Evolutionary conservation across 2,113 vertebrate species (phyloP).

Genomic region (Antigone vipio): DNA sequence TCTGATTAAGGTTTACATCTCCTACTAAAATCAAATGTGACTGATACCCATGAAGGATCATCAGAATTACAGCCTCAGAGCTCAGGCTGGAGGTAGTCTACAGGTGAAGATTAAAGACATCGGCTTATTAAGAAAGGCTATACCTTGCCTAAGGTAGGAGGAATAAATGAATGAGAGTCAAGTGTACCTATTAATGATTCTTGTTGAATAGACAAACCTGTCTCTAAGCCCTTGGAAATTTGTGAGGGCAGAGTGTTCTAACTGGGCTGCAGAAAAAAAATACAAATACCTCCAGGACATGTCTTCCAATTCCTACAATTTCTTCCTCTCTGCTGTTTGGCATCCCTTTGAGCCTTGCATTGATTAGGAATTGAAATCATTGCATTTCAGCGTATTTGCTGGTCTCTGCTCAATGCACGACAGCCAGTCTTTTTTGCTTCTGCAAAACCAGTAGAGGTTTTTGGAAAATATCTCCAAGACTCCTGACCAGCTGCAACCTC

Average conservation of each 20-base stretch:
- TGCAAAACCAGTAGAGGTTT: not conserved
- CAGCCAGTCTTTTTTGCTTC: not conserved
- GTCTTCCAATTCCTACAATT: not conserved
- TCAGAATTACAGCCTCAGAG: not conserved
- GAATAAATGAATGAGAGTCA: not conserved
- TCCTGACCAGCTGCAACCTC: not conserved
- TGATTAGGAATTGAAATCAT: not conserved
- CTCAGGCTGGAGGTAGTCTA: not conserved
- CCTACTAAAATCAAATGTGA: not conserved
- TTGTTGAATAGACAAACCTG: not conserved
- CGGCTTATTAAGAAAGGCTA: not conserved
- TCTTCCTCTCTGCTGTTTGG: not conserved
- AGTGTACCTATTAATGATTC: not conserved
- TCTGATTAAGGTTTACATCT: not conserved
- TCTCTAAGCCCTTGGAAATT: not conserved
- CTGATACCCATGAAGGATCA: not conserved
- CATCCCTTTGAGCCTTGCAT: not conserved
- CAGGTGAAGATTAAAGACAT: not conserved
- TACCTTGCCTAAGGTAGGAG: not conserved
- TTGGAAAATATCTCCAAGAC: not conserved
- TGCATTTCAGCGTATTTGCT: not conserved
- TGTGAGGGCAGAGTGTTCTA: not conserved
- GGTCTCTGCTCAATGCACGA: not conserved
- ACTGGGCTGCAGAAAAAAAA: not conserved
- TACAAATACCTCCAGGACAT: not conserved